These are phyloP conservation scores for Garrulus glandarius DNA, from an alignment of 2,797 vertebrate genomes.

Conservation along the genomic window DNA sequence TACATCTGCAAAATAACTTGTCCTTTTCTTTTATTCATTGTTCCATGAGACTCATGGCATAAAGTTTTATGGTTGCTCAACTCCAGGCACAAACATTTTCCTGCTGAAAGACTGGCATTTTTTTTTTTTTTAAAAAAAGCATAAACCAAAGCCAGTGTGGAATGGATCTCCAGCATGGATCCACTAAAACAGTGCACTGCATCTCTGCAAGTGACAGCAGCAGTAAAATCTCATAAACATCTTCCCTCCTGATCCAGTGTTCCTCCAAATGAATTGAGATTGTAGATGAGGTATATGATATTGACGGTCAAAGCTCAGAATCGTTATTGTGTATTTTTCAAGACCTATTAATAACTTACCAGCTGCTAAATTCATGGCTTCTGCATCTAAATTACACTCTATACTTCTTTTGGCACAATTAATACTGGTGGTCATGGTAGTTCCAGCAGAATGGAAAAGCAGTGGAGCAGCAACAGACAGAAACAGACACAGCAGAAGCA, in stretches of 20 bases:
- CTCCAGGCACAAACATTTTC: background rate
- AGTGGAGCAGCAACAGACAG: background rate
- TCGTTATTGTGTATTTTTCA: background rate
- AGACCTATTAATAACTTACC: background rate
- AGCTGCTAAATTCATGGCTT: background rate
- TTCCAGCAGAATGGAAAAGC: background rate
- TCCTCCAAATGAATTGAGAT: background rate
- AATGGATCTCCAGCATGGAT: background rate
- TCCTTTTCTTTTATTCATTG: background rate
- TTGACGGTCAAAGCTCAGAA: background rate
- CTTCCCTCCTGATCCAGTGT: background rate
- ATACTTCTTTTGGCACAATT: background rate
- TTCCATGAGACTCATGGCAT: background rate
- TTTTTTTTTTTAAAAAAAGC: background rate
- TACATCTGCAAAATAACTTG: background rate
- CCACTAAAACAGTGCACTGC: background rate
- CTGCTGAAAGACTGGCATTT: background rate
- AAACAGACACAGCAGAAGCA: background rate
- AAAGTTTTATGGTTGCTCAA: background rate
- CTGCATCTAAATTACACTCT: background rate
- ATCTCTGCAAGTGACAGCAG: background rate
- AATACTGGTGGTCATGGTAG: background rate
- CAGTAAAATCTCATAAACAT: background rate
- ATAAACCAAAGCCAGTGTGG: background rate
- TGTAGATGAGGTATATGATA: background rate